A percentile compares a stretch with the other conserved stretches of the same genome.
Evolutionary conservation across 2,888 invertebrate species (phyloP).

Genomic region (Hydropsyche betteni): DNA sequence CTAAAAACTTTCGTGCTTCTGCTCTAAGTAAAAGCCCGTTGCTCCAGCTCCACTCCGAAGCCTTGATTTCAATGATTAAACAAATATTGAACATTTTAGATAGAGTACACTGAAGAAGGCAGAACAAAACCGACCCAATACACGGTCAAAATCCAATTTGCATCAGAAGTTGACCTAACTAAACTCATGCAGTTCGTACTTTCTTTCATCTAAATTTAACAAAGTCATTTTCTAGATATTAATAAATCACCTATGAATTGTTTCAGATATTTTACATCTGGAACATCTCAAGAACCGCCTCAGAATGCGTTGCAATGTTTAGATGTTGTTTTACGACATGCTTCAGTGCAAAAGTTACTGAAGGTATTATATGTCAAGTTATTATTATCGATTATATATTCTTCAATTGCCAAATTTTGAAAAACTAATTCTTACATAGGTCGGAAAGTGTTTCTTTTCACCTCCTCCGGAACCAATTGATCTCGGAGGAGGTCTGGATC

Average conservation of each 20-base stretch:
- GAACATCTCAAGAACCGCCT: constrained; percentile 61
- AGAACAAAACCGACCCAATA: constrained; percentile 58
- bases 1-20: too few relatives aligned
- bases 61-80: background rate
- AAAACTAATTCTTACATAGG: constrained; percentile 57
- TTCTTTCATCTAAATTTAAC: background rate
- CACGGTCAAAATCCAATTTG: constrained; percentile 66
- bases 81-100: background rate
- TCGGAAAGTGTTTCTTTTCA: constrained; percentile 84
- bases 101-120: constrained; percentile 55
- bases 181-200: constrained; percentile 56
- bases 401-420: background rate
- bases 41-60: too few relatives aligned
- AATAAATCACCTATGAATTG: background rate
- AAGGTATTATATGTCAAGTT: constrained; percentile 44
- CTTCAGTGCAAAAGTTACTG: constrained; percentile 47
- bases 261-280: constrained; percentile 59
- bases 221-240: background rate
- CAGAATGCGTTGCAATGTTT: constrained; percentile 78
- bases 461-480: constrained; percentile 63
- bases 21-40: too few relatives aligned
- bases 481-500: constrained; percentile 84
- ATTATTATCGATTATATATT: constrained; percentile 3
- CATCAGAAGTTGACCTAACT: constrained; percentile 65
- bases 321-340: constrained; percentile 80